These are phyloP conservation scores for Drosophila lowei DNA, from an alignment of 1,140 invertebrate genomes.

Conservation along the genomic window DNA sequence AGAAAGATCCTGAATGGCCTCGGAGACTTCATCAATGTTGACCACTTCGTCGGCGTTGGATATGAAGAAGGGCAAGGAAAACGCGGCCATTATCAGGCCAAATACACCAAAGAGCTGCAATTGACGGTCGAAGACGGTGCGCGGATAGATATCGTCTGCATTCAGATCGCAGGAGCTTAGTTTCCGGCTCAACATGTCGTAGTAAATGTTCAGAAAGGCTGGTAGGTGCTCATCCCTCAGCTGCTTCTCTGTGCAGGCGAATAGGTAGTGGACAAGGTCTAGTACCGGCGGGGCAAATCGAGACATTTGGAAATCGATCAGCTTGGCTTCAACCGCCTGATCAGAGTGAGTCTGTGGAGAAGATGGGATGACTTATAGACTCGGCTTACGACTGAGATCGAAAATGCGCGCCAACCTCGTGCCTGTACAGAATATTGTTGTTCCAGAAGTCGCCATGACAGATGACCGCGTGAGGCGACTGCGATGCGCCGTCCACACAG, in stretches of 20 bases:
- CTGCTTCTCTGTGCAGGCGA: conserved; percentile 82
- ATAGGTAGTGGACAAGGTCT: conserved; percentile 84
- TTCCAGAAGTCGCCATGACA: conserved; percentile 74
- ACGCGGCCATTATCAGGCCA: conserved; percentile 56
- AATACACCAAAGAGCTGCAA: conserved; percentile 48
- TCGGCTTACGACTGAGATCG: too few relatives aligned
- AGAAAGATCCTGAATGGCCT: conserved; percentile 57
- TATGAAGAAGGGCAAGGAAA: conserved; percentile 63
- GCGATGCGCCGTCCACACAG: conserved; percentile 41
- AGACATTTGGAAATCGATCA: conserved; percentile 84
- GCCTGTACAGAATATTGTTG: conserved; percentile 64
- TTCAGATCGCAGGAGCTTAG: conserved; percentile 80
- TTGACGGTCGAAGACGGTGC: conserved; percentile 49
- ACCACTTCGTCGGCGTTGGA: conserved; percentile 54
- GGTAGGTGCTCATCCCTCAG: conserved; percentile 83
- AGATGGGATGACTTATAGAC: neutral
- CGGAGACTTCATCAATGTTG: conserved; percentile 60
- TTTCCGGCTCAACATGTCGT: conserved; percentile 71
- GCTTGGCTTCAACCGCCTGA: conserved; percentile 63
- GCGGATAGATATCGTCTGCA: conserved; percentile 83
- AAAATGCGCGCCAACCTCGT: conserved; percentile 37
- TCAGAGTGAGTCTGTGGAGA: neutral
- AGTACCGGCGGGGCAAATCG: conserved; percentile 83
- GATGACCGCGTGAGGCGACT: conserved; percentile 54
- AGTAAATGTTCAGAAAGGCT: conserved; percentile 83